Base-by-base conservation (phyloP, 1,140 invertebrate genomes). In the Drosophila orena region DNA sequence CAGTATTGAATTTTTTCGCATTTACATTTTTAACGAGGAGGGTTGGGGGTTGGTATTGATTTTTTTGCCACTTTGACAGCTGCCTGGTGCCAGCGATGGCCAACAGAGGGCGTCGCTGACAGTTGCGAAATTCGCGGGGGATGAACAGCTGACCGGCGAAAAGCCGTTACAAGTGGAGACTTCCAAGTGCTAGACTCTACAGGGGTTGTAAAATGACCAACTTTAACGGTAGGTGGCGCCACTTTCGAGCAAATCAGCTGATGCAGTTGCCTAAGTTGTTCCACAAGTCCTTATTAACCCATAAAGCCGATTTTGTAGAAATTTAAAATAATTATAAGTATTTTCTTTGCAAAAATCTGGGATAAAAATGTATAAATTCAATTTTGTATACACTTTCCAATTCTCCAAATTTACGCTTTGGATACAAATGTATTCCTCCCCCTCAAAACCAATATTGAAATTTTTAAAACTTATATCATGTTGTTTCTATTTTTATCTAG, bases 1-100 rank as follows among this genome's bases (percentile, higher is more conserved):
- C 68, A 89, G 85, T 89, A 89, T 89, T 89, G 84, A 90, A 89
- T 89, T 89, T 89, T 88, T 89, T 89, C 84, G 85, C 84, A 89
- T 89, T 89, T 89, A 90, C 85, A 89, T 89, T 89, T 89, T 89
- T 89, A 89, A 89, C 84, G 85, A 89, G 73, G 79, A 78, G 84
- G 83, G 81, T 86, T 85, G 83, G 81, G 77, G 81, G 81, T 85
- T 81, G 81, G 73, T 89, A 89, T 89, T 84, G 84, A 89, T 89
- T 89, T 89, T 89, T 84, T 89, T 71, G 66, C 69, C 53, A 86
- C 57, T 76, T 59, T 86, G 83, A 86, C 83, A 77, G 59, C 49
- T 70, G 15, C 1, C 8, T 44, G 55, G 59, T 42, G 44, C 12
- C 17, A 22, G 6, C 20, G 12, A 0, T 44, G 17, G 54, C 57